phyloP scores from a whole-genome alignment of 1,140 invertebrate species.

The Anastrepha obliqua region DNA sequence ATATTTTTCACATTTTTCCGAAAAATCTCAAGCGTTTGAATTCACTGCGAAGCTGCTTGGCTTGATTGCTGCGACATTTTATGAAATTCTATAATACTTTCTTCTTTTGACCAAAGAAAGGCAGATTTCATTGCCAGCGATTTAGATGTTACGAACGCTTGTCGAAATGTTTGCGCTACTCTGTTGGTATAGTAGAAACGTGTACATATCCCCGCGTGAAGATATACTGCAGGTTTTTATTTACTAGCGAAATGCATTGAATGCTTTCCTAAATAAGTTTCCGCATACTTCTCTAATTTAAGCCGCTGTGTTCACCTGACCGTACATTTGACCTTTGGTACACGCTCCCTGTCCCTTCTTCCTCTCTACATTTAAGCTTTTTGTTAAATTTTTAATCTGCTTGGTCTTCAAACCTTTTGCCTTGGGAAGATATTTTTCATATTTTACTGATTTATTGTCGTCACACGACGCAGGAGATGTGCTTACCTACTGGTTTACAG shows the following conservation, averaged over 20 bases:
- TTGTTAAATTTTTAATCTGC: not conserved
- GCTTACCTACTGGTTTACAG: not conserved
- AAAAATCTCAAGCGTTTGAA: not conserved
- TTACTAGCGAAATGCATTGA: too few species aligned
- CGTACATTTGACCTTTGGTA: not conserved
- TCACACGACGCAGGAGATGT: not conserved
- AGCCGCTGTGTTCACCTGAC: not conserved
- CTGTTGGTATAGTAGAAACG: too few species aligned
- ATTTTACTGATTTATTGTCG: not conserved
- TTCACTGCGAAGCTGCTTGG: not conserved
- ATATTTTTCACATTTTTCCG: constrained; percentile 6
- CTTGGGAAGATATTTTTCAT: not conserved
- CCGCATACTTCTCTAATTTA: not conserved
- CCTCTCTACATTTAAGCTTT: not conserved
- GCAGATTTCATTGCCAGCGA: not conserved
- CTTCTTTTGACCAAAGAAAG: not conserved
- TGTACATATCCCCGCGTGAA: too few species aligned
- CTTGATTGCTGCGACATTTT: constrained; percentile 4
- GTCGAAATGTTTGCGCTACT: not conserved
- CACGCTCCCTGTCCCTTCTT: not conserved
- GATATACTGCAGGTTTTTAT: too few species aligned
- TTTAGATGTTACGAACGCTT: not conserved
- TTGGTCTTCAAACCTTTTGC: not conserved
- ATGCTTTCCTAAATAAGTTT: too few species aligned
- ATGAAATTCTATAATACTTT: not conserved